A percentile compares a stretch with the other conserved stretches of the same genome.
phyloP scores from a whole-genome alignment of 1,140 invertebrate species.

The Lutraria rhynchaena region DNA sequence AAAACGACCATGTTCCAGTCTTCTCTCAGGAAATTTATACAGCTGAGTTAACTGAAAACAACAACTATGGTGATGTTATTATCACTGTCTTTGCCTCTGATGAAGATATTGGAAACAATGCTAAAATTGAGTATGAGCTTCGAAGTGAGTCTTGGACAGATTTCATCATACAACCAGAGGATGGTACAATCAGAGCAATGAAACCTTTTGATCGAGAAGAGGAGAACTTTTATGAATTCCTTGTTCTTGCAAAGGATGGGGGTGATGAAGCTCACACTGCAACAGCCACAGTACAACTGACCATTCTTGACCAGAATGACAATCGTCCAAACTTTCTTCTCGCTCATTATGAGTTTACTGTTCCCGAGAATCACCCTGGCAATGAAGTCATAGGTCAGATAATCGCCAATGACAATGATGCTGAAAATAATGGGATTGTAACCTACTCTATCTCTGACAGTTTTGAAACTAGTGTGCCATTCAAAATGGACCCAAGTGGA shows the following conservation, averaged over 20 bases:
- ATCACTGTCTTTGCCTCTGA: slow-evolving; percentile 95
- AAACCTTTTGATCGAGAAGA: slow-evolving; percentile 95
- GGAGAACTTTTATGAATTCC: slow-evolving; percentile 91
- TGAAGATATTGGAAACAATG: slow-evolving; percentile 96
- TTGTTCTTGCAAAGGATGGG: slow-evolving; percentile 94
- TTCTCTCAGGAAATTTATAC: slow-evolving; percentile 66
- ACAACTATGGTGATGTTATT: slow-evolving; percentile 93
- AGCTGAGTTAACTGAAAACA: slow-evolving; percentile 60
- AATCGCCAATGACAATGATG: slow-evolving; percentile 93
- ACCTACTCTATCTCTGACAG: slow-evolving; percentile 52
- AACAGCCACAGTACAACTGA: slow-evolving; percentile 93
- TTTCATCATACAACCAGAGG: slow-evolving; percentile 87
- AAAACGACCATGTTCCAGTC: slow-evolving; percentile 71
- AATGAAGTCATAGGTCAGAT: slow-evolving; percentile 92
- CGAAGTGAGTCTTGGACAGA: slow-evolving; percentile 85
- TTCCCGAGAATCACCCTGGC: slow-evolving; percentile 80
- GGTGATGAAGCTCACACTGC: slow-evolving; percentile 91
- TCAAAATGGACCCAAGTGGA: slow-evolving; percentile 62
- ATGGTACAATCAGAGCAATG: slow-evolving; percentile 91
- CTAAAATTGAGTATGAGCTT: slow-evolving; percentile 94
- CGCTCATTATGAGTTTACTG: slow-evolving; percentile 66
- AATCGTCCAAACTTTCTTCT: slow-evolving; percentile 93
- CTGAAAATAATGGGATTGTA: slow-evolving; percentile 84
- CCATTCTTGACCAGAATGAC: slow-evolving; percentile 96
- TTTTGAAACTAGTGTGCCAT: slow-evolving; percentile 51